These are phyloP conservation scores for Drosophila maculinotata DNA, from an alignment of 2,888 invertebrate species.

Conservation along the genomic window DNA sequence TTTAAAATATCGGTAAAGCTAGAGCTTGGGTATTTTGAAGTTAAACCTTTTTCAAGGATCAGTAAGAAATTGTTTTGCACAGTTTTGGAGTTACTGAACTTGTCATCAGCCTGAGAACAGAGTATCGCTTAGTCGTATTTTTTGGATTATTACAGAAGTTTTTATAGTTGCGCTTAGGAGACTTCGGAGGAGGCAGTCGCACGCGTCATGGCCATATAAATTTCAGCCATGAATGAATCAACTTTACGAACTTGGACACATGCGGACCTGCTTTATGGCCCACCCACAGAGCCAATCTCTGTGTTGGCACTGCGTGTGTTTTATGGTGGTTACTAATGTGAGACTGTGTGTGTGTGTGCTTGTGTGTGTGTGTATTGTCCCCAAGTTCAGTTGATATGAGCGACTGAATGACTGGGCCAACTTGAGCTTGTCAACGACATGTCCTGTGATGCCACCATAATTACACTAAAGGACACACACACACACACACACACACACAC, in stretches of 20 bases:
- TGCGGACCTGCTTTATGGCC: constrained; percentile 70
- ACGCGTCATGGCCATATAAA: constrained; percentile 71
- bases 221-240: constrained; percentile 78
- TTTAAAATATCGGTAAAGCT: no score
- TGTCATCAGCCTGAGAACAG: neutral
- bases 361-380: constrained; percentile 36
- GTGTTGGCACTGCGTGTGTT: constrained; percentile 43
- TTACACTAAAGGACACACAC: constrained; percentile 59
- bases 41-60: no score
- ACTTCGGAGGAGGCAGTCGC: constrained; percentile 6
- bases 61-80: no score
- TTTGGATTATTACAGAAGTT: neutral
- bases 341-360: constrained; percentile 28
- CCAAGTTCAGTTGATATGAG: constrained; percentile 66
- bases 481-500: neutral
- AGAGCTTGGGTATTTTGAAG: no score
- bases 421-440: constrained; percentile 77
- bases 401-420: constrained; percentile 52
- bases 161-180: constrained; percentile 39
- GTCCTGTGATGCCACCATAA: constrained; percentile 68
- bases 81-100: no score
- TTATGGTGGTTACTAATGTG: constrained; percentile 33
- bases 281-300: constrained; percentile 44
- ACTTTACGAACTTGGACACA: constrained; percentile 77
- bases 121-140: neutral